Base-by-base conservation (phyloP, 2,888 invertebrate species). In the Notodonta ziczac region DNA sequence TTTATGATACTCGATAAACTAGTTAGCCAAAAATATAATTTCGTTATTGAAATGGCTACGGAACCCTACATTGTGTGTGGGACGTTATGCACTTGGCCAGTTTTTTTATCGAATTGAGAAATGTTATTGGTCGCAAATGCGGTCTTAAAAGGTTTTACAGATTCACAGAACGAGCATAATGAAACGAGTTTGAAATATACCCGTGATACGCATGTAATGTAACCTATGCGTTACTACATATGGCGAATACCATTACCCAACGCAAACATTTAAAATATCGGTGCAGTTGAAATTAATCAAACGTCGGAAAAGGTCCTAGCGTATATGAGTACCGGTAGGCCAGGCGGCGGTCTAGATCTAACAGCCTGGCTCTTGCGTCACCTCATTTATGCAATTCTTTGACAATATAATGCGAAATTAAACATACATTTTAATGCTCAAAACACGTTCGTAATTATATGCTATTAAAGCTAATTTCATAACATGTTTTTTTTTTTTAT, bases 201-300 rank as follows among this genome's bases (percentile, higher is more conserved):
- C 6, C 35, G 35, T 7, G 35, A 7, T 7, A 35, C 7, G 35
- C 4, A 7, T 35, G 35, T 35, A 0, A 6, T 35, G 35, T 35
- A 4, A 9, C 0, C 12, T 46, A 13, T 42, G 44, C 44, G 44
- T 44, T 12, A 44, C n/a, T 46, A n/a, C 46, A 42, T 46, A 46
- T n/a, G 4, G 10, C 50, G 16, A 52, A 52, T 32, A 52, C 32
- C 52, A 52, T 59, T 50, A 50, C 46, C 55, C 48, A 54, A 64
- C 59, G 55, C 56, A 40, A 65, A 58, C 56, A 42, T 63, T 60
- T 61, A 59, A 66, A 60, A 63, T 68, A 77, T 78, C 65, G 72
- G 74, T 71, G 69, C 74, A 77, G 75, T 67, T 72, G 69, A 78
- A 76, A 76, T 77, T 64, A 74, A 74, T 74, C 58, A 61, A 58